Evolutionary conservation across 2,888 invertebrate species (phyloP).

Genomic region (Pasiphila rectangulata): DNA sequence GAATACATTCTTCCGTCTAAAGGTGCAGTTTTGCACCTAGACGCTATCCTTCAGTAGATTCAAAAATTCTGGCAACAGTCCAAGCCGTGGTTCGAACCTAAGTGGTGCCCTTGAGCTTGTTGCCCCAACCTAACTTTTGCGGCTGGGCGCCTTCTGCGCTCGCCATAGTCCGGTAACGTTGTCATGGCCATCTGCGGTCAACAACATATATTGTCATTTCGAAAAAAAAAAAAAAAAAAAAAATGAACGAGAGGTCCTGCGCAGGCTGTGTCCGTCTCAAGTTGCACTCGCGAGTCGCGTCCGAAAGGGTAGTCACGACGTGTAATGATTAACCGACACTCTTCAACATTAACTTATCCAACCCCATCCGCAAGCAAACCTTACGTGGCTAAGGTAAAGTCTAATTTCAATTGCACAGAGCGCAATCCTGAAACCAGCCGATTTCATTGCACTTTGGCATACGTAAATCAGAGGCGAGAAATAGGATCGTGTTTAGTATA

Average conservation of each 20-base stretch:
- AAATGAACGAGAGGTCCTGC: neutral
- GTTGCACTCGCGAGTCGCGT: slow-evolving; percentile 28
- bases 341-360: slow-evolving; percentile 35
- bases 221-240: no score
- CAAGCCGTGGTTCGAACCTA: no score
- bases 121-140: no score
- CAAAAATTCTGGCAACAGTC: no score
- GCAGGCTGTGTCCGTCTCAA: slow-evolving; percentile 15
- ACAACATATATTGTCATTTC: no score
- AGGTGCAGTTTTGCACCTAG: no score
- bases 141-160: no score
- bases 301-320: slow-evolving; percentile 37
- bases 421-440: slow-evolving; percentile 27
- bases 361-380: slow-evolving; percentile 20
- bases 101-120: no score
- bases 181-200: no score
- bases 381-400: neutral
- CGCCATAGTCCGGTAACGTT: no score
- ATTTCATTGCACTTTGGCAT: slow-evolving; percentile 37
- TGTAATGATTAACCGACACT: slow-evolving; percentile 36
- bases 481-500: slow-evolving; percentile 20
- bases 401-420: neutral
- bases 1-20: no score
- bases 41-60: no score
- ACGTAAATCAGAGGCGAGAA: slow-evolving; percentile 49